Conservation (phyloP, 1,140 invertebrate species). For the Trinorchestia longiramus region DNA sequence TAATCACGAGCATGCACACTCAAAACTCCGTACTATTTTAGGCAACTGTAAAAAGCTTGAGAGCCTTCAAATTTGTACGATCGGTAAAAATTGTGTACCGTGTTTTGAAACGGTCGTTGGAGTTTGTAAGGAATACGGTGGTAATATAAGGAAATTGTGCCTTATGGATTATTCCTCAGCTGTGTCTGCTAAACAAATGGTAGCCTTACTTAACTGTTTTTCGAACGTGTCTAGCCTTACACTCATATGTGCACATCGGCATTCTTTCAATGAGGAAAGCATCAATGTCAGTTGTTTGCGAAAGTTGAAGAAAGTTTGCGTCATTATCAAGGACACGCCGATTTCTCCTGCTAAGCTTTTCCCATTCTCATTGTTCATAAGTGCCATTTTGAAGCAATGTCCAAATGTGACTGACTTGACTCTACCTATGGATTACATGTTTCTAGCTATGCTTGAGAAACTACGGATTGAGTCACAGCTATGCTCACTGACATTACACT, state of each 20-base stretch:
- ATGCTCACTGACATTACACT: neutral
- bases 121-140: neutral
- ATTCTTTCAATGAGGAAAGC: neutral
- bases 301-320: neutral
- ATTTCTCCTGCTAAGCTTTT: neutral
- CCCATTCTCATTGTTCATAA: neutral
- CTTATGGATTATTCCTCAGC: neutral
- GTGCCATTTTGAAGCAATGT: neutral
- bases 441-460: neutral
- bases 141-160: neutral
- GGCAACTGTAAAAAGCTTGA: neutral
- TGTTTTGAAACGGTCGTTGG: neutral
- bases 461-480: neutral
- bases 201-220: neutral
- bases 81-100: no score
- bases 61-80: neutral
- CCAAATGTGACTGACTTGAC: conserved; percentile 20
- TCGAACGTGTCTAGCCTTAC: neutral
- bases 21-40: neutral
- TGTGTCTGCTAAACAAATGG: neutral
- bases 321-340: neutral
- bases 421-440: neutral
- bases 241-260: neutral
- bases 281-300: neutral
- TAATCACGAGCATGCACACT: neutral